Percentiles rank a stretch among this genome's conserved stretches.
Evolutionary conservation across 2,797 vertebrate genomes (phyloP).

Genomic region (Liasis olivaceus): DNA sequence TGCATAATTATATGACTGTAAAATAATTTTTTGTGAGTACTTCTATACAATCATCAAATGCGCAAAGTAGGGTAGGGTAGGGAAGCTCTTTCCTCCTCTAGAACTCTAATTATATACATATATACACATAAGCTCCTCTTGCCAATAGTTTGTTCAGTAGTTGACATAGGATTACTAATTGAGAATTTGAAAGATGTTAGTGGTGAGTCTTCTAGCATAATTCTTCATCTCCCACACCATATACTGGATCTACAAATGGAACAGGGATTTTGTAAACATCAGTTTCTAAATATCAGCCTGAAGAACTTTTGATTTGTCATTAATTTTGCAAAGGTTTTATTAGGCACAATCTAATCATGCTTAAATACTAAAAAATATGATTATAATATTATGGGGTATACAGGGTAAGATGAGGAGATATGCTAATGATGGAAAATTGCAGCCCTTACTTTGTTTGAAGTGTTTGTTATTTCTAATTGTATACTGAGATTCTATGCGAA

Average conservation of each 20-base stretch:
- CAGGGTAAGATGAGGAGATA: no score
- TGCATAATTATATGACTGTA: not conserved
- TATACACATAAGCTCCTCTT: not conserved
- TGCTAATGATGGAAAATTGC: no score
- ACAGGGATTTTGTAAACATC: no score
- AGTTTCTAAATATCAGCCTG: no score
- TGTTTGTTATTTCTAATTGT: no score
- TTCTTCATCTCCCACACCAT: not conserved
- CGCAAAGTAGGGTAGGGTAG: not conserved
- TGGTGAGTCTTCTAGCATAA: not conserved
- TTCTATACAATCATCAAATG: not conserved
- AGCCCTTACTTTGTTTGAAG: no score
- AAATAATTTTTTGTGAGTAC: not conserved
- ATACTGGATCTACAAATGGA: no score
- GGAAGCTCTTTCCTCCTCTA: not conserved
- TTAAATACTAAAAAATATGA: not conserved
- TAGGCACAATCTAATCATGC: not conserved
- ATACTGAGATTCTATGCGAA: no score
- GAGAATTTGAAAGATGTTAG: not conserved
- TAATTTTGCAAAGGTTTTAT: not conserved
- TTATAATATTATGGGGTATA: not conserved
- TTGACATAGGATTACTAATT: not conserved
- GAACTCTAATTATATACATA: not conserved
- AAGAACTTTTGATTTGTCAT: not conserved
- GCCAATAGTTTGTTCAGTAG: not conserved